Evolutionary conservation across 1,140 invertebrate genomes (phyloP).

Genomic region (Holcopasites calliopsidis): DNA sequence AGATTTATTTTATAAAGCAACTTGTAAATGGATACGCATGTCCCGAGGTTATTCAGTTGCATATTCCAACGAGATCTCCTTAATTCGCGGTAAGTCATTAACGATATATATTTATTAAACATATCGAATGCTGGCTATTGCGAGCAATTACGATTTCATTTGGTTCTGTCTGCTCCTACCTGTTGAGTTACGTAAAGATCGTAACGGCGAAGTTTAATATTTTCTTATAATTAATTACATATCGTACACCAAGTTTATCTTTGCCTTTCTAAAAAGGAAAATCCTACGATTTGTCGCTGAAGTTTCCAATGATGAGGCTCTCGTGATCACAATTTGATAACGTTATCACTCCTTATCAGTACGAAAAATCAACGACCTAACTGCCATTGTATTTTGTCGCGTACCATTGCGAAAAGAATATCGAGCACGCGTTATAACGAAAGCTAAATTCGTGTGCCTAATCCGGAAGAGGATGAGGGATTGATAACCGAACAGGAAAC

Average conservation of each 20-base stretch:
- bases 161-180: neutral
- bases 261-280: neutral
- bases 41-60: too few relatives aligned
- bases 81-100: conserved; percentile 2
- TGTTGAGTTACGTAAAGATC: neutral
- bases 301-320: neutral
- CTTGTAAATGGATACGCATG: neutral
- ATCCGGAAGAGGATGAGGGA: conserved; percentile 36
- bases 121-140: too few relatives aligned
- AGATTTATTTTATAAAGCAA: neutral
- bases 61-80: neutral
- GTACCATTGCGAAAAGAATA: neutral
- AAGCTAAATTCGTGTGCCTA: neutral
- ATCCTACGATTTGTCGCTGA: neutral
- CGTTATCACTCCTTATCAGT: conserved; percentile 9
- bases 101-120: neutral
- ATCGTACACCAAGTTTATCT: neutral
- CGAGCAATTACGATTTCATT: neutral
- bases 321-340: neutral
- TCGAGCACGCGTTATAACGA: neutral
- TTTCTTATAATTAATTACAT: neutral
- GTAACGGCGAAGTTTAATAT: too few relatives aligned
- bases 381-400: neutral
- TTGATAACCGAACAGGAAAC: conserved; percentile 43
- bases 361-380: neutral